phyloP scores from a whole-genome alignment of 2,113 vertebrate species.

The Perca schrenkii region DNA sequence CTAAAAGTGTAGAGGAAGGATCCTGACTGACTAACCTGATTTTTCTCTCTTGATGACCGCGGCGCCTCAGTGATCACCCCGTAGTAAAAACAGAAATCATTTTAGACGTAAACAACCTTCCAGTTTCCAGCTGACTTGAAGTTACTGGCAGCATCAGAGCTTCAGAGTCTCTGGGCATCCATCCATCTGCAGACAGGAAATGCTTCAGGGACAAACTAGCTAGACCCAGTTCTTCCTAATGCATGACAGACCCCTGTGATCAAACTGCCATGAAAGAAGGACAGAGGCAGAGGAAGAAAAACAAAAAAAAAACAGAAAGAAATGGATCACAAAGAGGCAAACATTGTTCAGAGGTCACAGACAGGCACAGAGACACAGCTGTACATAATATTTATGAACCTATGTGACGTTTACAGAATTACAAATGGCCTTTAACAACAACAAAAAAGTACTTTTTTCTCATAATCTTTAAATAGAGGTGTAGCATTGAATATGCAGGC shows the following conservation, averaged over 20 bases:
- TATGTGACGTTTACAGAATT: slow-evolving; percentile 12
- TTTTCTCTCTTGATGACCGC: slow-evolving; percentile 40
- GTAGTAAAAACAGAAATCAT: slow-evolving; percentile 42
- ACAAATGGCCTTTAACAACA: neutral
- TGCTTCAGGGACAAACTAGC: slow-evolving; percentile 55
- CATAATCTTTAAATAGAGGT: neutral
- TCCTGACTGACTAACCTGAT: slow-evolving; percentile 30
- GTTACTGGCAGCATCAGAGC: slow-evolving; percentile 48
- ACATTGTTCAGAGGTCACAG: slow-evolving; percentile 13
- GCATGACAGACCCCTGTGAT: slow-evolving; percentile 64
- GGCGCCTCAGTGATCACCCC: slow-evolving; percentile 30
- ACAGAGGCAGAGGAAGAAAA: neutral
- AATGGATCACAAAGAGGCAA: slow-evolving; percentile 35
- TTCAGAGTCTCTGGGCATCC: slow-evolving; percentile 57
- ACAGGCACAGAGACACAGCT: slow-evolving; percentile 6
- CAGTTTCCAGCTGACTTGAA: slow-evolving; percentile 52
- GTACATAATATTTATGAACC: slow-evolving; percentile 32
- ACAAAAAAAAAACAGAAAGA: neutral
- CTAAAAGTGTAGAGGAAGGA: slow-evolving; percentile 3
- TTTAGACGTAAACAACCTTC: slow-evolving; percentile 57
- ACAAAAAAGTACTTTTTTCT: neutral
- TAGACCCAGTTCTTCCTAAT: slow-evolving; percentile 65
- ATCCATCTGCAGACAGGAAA: slow-evolving; percentile 74
- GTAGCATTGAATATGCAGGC: neutral
- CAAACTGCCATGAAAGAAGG: slow-evolving; percentile 27